Conservation (phyloP, 2,797 vertebrate genomes). For the Danio kyathit region DNA sequence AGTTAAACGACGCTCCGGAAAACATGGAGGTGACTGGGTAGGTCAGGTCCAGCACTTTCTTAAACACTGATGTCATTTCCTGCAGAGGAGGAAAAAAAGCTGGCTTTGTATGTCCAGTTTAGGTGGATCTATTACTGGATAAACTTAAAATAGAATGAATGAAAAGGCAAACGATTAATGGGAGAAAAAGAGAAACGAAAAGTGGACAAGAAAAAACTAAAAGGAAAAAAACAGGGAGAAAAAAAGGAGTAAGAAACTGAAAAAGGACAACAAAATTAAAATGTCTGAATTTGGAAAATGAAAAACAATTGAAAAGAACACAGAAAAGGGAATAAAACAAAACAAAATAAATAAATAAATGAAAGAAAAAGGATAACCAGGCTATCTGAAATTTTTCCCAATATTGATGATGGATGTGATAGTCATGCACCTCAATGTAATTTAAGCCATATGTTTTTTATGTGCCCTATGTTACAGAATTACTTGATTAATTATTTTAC, state of each 20-base stretch:
- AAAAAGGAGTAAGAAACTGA: background rate
- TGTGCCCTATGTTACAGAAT: no score
- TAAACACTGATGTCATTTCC: constrained; percentile 92
- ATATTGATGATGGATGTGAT: no score
- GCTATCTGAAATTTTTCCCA: no score
- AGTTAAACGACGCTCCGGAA: constrained; percentile 92
- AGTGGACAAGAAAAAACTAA: background rate
- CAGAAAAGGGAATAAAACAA: no score
- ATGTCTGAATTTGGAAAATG: no score
- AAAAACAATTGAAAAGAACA: background rate
- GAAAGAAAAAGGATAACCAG: no score
- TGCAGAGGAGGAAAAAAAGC: constrained; percentile 58
- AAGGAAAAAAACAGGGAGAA: background rate
- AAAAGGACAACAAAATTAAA: no score
- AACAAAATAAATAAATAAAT: no score
- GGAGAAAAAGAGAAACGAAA: background rate
- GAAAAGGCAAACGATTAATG: background rate
- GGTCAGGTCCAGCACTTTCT: constrained; percentile 90
- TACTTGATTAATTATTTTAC: no score
- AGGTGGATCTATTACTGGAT: background rate
- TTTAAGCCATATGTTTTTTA: no score
- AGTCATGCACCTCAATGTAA: no score
- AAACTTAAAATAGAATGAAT: background rate
- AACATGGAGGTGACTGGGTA: constrained; percentile 97
- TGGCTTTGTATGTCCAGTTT: background rate